Evolutionary conservation across 2,888 invertebrate species (phyloP), one percentile per base, ranked within the genome.

Genomic region (Esperia sulphurella): DNA sequence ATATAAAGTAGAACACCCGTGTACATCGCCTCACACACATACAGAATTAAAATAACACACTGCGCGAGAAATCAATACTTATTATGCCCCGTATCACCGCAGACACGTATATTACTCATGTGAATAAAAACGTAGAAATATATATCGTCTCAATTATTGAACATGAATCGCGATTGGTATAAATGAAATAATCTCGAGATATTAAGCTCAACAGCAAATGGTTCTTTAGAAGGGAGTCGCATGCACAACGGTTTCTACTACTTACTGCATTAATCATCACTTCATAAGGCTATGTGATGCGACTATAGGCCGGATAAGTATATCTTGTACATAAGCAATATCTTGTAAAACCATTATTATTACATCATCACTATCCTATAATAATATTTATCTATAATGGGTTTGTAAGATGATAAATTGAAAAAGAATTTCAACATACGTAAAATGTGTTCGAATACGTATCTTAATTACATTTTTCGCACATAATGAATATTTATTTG

Each of bases 261-360:
- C 5, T 21, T 53, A 29, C 52, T 66, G 60, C 61, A 65, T 68
- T 61, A 69, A 67, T 66, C 66, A 67, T 65, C 39, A 42, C 33
- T 51, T 47, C 21, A 21, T 21, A 21, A 21, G 21, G 21, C 21
- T 57, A 43, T 50, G 51, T 51, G 53, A 46, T 48, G 53, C 54
- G 48, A 49, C 48, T 45, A 46, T 39, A 44, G 43, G 46, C 40
- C 41, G 41, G 41, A 45, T 45, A 44, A 40, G 35, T 51, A n/a
- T 33, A 33, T 33, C 10, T 33, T 10, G 33, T 10, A 33, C 33
- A 10, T n/a, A n/a, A n/a, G n/a, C n/a, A n/a, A n/a, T n/a, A n/a
- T n/a, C n/a, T n/a, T n/a, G n/a, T n/a, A n/a, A n/a, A n/a, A n/a
- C n/a, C n/a, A 10, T 8, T 6, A 6, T 33, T 8, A 33, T 33